Conservation (phyloP, 2,113 vertebrate genomes). For the Thalassarche chlororhynchos region DNA sequence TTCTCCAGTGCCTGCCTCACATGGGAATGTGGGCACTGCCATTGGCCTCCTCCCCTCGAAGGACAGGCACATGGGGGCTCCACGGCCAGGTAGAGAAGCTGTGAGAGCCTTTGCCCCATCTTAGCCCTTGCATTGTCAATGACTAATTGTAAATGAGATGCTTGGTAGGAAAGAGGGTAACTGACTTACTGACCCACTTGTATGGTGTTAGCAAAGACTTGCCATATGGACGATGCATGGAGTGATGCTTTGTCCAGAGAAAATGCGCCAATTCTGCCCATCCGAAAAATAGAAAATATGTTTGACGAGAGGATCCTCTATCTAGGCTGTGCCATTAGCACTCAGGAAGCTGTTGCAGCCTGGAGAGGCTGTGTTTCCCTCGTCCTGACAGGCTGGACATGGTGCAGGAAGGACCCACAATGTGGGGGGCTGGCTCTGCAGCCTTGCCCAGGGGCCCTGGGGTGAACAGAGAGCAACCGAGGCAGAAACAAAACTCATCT, state of each 20-base stretch:
- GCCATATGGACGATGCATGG: accelerated
- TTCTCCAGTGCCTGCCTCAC: neutral
- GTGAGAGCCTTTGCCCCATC: neutral
- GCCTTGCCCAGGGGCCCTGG: neutral
- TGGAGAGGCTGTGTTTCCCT: neutral
- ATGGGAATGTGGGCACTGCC: accelerated
- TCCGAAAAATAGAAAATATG: neutral
- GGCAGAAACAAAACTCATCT: neutral
- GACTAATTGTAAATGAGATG: neutral
- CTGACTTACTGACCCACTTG: neutral
- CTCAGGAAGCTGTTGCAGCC: neutral
- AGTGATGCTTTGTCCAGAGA: neutral
- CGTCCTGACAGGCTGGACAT: neutral
- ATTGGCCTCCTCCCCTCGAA: accelerated
- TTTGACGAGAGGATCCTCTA: neutral
- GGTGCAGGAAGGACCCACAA: neutral
- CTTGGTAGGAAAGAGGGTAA: neutral
- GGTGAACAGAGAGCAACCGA: accelerated
- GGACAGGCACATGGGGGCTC: neutral
- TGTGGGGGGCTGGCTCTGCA: neutral
- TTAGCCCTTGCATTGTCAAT: neutral
- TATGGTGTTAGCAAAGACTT: accelerated
- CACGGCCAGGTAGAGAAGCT: neutral
- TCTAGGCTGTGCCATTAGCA: neutral
- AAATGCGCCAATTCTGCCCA: neutral